phyloP scores from a whole-genome alignment of 1,140 invertebrate species.

The Caenorhabditis briggsae region DNA sequence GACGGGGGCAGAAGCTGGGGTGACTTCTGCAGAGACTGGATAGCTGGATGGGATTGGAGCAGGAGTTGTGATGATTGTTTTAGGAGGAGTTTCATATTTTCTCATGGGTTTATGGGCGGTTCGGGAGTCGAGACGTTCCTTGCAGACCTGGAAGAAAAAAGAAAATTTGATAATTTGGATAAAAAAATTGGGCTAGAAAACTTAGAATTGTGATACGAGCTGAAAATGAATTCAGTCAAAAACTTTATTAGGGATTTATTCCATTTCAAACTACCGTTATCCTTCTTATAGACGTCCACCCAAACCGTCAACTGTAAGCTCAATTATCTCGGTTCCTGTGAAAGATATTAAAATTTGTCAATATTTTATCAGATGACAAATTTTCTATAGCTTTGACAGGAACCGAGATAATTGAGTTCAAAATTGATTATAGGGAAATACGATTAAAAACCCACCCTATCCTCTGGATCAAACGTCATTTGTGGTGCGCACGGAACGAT shows the following conservation, averaged over 20 bases:
- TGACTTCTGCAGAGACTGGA: constrained; percentile 8
- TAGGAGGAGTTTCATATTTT: constrained; percentile 10
- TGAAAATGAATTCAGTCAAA: too few species aligned
- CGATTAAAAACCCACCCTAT: constrained; percentile 13
- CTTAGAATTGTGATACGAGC: too few species aligned
- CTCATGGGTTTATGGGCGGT: not conserved
- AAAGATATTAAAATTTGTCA: too few species aligned
- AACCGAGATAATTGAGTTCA: not conserved
- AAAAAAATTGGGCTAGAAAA: not conserved
- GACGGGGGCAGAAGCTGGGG: not conserved
- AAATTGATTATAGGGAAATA: not conserved
- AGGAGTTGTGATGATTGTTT: constrained; percentile 38
- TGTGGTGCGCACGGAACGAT: constrained; percentile 57
- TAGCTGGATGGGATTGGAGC: constrained; percentile 49
- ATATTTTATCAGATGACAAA: too few species aligned
- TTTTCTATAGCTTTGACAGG: too few species aligned
- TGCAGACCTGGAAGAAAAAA: constrained; percentile 13
- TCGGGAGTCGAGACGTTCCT: constrained; percentile 11
- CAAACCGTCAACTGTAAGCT: too few species aligned
- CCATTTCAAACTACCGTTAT: too few species aligned
- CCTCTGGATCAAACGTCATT: constrained; percentile 56
- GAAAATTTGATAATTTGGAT: too few species aligned
- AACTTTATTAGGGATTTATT: too few species aligned
- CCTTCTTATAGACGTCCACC: too few species aligned
- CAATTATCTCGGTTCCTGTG: too few species aligned